Evolutionary conservation across 1,140 invertebrate genomes (phyloP), one percentile per base, ranked within the genome.

Genomic region (Meteorus sp.): DNA sequence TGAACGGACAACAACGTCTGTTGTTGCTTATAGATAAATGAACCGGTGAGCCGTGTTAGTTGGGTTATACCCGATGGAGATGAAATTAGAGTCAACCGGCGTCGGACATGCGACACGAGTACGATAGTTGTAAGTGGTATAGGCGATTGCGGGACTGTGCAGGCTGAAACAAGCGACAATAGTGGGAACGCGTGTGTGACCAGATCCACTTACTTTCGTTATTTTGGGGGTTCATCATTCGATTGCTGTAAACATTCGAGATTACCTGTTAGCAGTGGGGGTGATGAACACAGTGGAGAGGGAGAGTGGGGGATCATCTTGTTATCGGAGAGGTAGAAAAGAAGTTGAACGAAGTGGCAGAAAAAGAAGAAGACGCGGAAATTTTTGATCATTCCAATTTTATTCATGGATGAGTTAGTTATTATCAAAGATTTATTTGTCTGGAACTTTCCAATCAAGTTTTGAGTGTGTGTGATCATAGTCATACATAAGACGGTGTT

Each of bases 1-100:
- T 64, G 68, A 68, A 57, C 73, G 68, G n/a, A n/a, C 66, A 69
- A 76, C 74, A n/a, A n/a, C n/a, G n/a, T 65, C 66, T 11, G 22
- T 19, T 22, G 48, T 15, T 13, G n/a, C n/a, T n/a, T n/a, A n/a
- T 15, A 13, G 13, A 27, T 23, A 31, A 0, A 9, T 35, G 15
- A 22, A 33, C 27, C 37, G 55, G 31, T 22, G 48, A 25, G 33
- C 50, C 22, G 54, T 56, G 48, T 33, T n/a, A 53, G 50, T 17
- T 8, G 25, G 3, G 22, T n/a, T 8, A 20, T 20, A 50, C 3
- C 13, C 25, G 25, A 25, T 50, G 25, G 15, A 4, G 25, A 11
- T 22, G 13, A n/a, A 3, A 50, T 11, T n/a, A 29, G 6, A 9
- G 2, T 5, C 7, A 50, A 23, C 41, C 41, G 27, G 27, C 23